Evolutionary conservation across 2,797 vertebrate species (phyloP).

Genomic region (Labeo calbasu): DNA sequence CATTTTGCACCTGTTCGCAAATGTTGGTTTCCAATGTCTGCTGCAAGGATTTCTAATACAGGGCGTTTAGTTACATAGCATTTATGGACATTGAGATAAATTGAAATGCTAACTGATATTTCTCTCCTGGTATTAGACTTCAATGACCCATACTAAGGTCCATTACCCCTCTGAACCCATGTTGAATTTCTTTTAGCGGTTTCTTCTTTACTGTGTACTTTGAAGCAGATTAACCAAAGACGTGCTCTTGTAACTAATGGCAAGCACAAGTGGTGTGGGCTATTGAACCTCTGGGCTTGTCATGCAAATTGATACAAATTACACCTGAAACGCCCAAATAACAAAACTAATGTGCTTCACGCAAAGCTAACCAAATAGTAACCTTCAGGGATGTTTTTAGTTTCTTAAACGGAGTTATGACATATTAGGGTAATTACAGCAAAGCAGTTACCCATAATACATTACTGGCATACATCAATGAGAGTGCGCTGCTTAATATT

Average conservation of each 20-base stretch:
- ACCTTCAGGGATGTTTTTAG: neutral
- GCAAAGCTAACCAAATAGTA: neutral
- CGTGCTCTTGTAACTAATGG: neutral
- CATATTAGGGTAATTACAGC: neutral
- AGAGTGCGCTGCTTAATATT: neutral
- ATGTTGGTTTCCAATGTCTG: neutral
- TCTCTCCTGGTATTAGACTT: conserved; percentile 1
- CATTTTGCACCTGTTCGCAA: neutral
- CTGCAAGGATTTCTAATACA: neutral
- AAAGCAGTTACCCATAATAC: neutral
- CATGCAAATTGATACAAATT: conserved; percentile 9
- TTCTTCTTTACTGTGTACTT: neutral
- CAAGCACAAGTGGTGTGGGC: neutral
- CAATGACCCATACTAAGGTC: neutral
- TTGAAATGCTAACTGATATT: neutral
- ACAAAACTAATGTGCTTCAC: conserved; percentile 2
- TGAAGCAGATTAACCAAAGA: neutral
- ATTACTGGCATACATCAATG: neutral
- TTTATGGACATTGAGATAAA: neutral
- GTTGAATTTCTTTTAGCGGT: neutral
- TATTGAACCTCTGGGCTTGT: conserved; percentile 12
- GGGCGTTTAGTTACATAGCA: neutral
- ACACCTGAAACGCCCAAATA: neutral
- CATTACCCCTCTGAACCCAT: neutral
- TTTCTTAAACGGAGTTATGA: conserved; percentile 4